Conservation (phyloP, 2,888 invertebrate species). For the Drosophila crucigera region DNA sequence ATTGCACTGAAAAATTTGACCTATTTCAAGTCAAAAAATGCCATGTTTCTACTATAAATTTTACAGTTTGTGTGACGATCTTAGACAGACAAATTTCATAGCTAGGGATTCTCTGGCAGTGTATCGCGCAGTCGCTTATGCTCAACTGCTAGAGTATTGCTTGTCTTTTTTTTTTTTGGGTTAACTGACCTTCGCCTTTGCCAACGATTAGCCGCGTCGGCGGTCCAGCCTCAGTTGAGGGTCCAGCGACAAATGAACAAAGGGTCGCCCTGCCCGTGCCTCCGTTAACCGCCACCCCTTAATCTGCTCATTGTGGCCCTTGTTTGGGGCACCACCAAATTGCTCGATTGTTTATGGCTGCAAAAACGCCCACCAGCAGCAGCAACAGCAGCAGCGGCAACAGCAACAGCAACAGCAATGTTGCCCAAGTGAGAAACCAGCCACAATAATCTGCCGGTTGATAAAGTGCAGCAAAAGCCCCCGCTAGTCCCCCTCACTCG, state of each 20-base stretch:
- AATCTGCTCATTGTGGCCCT: conserved; percentile 28
- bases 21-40: background rate
- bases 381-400: conserved; percentile 32
- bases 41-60: background rate
- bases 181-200: conserved; percentile 72
- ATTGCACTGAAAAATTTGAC: too few species aligned
- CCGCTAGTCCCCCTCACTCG: background rate
- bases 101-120: background rate
- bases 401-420: conserved; percentile 35
- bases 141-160: background rate
- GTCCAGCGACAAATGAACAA: conserved; percentile 75
- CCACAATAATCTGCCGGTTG: conserved; percentile 79
- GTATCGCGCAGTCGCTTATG: background rate
- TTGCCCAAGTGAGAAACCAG: conserved; percentile 79
- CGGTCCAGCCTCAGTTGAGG: conserved; percentile 57
- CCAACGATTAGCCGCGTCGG: conserved; percentile 71
- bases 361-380: conserved; percentile 76
- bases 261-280: conserved; percentile 46
- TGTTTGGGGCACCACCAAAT: conserved; percentile 66
- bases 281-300: background rate
- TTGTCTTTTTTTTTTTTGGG: conserved; percentile 33
- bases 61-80: background rate
- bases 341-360: conserved; percentile 83
- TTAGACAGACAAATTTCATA: background rate
- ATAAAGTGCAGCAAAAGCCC: conserved; percentile 57